Evolutionary conservation across 2,888 invertebrate genomes (phyloP).

Genomic region (Melanophora roralis): DNA sequence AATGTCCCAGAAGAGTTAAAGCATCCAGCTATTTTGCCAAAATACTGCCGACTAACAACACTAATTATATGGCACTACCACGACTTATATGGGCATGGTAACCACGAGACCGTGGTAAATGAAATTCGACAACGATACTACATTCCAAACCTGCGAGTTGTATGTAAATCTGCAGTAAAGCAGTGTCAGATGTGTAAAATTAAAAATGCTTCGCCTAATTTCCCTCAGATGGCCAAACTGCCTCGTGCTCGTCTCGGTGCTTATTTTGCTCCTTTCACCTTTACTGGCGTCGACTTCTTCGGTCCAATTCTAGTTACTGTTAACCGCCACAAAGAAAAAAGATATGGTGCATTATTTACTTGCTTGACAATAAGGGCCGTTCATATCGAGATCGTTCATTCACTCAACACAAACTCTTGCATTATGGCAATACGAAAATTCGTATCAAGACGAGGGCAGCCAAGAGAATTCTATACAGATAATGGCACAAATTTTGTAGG

Average conservation of each 20-base stretch:
- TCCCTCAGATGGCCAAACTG: conserved; percentile 44
- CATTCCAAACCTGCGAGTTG: too few relatives aligned
- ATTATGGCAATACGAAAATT: conserved; percentile 29
- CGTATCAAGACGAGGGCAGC: conserved; percentile 19
- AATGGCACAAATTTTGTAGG: conserved; percentile 41
- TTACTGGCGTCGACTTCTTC: conserved; percentile 22
- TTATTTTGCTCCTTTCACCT: background rate
- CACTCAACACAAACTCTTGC: conserved; percentile 21
- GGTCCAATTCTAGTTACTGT: conserved; percentile 9
- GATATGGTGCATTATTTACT: too few relatives aligned
- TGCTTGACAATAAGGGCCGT: too few relatives aligned
- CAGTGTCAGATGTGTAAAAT: conserved; percentile 56
- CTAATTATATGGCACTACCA: conserved; percentile 27
- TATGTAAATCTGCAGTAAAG: too few relatives aligned
- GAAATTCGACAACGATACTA: conserved; percentile 15
- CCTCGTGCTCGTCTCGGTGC: conserved; percentile 23
- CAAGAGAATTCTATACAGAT: conserved; percentile 31
- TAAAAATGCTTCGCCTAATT: conserved; percentile 28
- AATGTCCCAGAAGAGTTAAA: background rate
- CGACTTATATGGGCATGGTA: background rate
- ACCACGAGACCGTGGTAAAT: conserved; percentile 33
- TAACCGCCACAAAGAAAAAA: conserved; percentile 4
- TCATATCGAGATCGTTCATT: conserved; percentile 12
- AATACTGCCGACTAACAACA: background rate
- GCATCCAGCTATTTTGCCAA: conserved; percentile 15